phyloP scores from a whole-genome alignment of 1,140 invertebrate genomes.

The Meloidogyne exigua region DNA sequence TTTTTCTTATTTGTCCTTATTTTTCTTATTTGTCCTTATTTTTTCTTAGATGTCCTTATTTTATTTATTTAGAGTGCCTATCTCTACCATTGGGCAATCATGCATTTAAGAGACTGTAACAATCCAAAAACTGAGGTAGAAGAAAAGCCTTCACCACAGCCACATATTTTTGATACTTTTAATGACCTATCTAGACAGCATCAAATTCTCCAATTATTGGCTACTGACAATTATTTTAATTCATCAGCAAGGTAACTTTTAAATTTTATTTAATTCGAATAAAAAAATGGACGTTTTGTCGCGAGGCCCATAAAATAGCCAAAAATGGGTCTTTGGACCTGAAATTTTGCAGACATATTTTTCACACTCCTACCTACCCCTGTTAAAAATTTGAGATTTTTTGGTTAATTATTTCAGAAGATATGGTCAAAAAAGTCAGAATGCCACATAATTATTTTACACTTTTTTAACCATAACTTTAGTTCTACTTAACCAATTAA shows the following conservation, averaged over 20 bases:
- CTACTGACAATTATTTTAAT: constrained; percentile 10
- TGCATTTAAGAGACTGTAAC: neutral
- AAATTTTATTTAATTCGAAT: neutral
- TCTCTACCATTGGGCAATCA: constrained; percentile 19
- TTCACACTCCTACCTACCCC: neutral
- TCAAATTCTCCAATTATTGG: neutral
- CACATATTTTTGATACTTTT: neutral
- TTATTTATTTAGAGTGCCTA: constrained; percentile 18
- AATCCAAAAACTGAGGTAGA: neutral
- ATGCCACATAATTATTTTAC: no score
- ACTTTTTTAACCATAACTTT: no score
- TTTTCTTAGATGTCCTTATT: no score
- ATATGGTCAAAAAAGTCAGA: neutral
- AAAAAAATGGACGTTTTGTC: no score
- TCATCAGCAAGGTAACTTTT: neutral
- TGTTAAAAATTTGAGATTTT: constrained; percentile 14
- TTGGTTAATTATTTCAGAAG: neutral
- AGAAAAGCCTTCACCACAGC: neutral
- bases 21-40: no score
- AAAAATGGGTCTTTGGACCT: no score
- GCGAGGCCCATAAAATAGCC: no score
- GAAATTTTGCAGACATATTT: neutral
- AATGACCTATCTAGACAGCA: constrained; percentile 5
- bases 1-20: no score
- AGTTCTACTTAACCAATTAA: no score